These are phyloP conservation scores for Struthidea cinerea DNA, from an alignment of 2,113 vertebrate genomes.

Conservation along the genomic window DNA sequence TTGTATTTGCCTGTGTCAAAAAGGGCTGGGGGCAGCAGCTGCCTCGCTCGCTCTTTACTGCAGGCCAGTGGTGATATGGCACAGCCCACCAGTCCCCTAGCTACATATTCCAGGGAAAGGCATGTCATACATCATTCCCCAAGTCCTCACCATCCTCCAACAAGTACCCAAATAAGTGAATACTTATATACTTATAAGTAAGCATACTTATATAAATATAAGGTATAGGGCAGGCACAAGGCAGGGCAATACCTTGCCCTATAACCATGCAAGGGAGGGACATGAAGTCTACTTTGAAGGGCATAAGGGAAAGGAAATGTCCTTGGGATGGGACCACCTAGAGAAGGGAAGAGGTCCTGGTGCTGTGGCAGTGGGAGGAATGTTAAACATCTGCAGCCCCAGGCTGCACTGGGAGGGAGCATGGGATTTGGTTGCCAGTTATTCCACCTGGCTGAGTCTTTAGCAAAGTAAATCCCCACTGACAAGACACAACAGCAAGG, in stretches of 20 bases:
- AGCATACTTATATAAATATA: neutral
- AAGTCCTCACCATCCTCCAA: neutral
- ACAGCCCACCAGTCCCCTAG: neutral
- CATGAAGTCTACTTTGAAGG: neutral
- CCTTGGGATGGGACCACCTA: neutral
- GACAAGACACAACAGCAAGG: neutral
- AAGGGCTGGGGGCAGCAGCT: neutral
- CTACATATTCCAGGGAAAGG: neutral
- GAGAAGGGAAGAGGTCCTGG: neutral
- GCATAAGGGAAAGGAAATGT: neutral
- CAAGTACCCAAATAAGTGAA: neutral
- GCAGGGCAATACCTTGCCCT: neutral
- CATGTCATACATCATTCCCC: neutral
- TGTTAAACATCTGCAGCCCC: neutral
- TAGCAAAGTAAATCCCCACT: neutral
- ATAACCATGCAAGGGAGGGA: neutral
- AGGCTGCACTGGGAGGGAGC: neutral
- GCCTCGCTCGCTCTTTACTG: accelerated
- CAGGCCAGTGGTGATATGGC: accelerated
- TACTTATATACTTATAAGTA: neutral
- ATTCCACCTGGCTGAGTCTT: neutral
- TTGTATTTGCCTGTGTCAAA: neutral
- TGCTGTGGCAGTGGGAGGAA: accelerated
- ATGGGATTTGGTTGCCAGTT: neutral
- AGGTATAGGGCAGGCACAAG: neutral